Conservation (phyloP, 2,797 vertebrate species). For the Pogoniulus pusillus region DNA sequence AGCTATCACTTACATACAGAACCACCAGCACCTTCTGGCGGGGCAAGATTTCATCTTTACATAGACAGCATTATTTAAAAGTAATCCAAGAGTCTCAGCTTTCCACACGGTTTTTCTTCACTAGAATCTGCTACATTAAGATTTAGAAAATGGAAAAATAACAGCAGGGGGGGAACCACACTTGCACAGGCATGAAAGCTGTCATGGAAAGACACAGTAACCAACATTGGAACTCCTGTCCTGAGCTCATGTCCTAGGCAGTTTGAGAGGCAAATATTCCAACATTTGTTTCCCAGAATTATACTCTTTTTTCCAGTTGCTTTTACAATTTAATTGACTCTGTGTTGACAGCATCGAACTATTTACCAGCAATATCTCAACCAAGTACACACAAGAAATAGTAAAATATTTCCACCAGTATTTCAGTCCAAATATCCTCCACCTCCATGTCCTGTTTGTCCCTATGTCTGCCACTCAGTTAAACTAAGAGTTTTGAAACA, state of each 20-base stretch:
- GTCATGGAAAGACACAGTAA: background rate
- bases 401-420: background rate
- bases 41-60: background rate
- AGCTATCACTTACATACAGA: background rate
- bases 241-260: background rate
- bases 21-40: background rate
- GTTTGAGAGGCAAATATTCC: background rate
- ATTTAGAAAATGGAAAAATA: background rate
- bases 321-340: background rate
- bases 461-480: background rate
- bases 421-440: background rate
- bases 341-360: background rate
- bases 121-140: background rate
- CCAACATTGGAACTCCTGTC: background rate
- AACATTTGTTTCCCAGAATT: background rate
- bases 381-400: background rate
- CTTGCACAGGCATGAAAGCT: background rate
- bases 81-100: background rate
- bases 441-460: background rate
- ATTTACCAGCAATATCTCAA: background rate
- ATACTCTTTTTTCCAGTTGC: background rate
- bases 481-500: background rate
- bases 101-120: background rate
- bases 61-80: background rate
- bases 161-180: accelerated